These are phyloP conservation scores for Aproaerema taeniolella DNA, from an alignment of 2,888 invertebrate genomes.

Conservation along the genomic window DNA sequence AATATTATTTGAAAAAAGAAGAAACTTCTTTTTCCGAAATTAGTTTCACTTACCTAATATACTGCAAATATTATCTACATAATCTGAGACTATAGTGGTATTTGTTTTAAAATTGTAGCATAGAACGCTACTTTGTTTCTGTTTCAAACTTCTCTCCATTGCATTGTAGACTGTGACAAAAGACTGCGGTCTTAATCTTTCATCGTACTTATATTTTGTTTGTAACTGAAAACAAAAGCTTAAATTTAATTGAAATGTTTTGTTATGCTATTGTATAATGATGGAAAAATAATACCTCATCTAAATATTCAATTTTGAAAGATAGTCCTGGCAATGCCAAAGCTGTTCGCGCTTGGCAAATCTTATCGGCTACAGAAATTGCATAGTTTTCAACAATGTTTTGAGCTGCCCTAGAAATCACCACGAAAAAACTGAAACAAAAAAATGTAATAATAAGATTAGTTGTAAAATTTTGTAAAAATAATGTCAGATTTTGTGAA, in stretches of 20 bases:
- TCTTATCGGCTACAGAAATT: constrained; percentile 30
- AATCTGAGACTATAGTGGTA: constrained; percentile 17
- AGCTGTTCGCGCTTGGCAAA: constrained; percentile 36
- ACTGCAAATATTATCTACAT: constrained; percentile 21
- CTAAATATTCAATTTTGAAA: constrained; percentile 24
- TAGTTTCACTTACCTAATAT: constrained; percentile 30
- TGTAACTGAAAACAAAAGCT: constrained; percentile 21
- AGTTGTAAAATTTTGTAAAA: too few relatives aligned
- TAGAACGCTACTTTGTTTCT: constrained; percentile 34
- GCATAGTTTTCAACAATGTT: constrained; percentile 30
- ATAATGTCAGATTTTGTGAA: too few relatives aligned
- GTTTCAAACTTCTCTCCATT: constrained; percentile 39
- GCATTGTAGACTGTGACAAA: constrained; percentile 33
- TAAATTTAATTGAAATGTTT: too few relatives aligned
- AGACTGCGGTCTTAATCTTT: constrained; percentile 24
- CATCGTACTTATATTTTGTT: constrained; percentile 6
- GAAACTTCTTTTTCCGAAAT: too few relatives aligned
- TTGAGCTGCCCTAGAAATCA: constrained; percentile 28
- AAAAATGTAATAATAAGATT: neutral
- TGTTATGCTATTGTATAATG: too few relatives aligned
- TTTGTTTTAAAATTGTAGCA: constrained; percentile 27
- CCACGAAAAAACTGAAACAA: constrained; percentile 34
- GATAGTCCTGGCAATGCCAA: constrained; percentile 34
- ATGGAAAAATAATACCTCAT: too few relatives aligned
- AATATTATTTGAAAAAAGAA: too few relatives aligned